These are phyloP conservation scores for Nemotelus pantherinus DNA, from an alignment of 2,888 invertebrate genomes.

Conservation along the genomic window DNA sequence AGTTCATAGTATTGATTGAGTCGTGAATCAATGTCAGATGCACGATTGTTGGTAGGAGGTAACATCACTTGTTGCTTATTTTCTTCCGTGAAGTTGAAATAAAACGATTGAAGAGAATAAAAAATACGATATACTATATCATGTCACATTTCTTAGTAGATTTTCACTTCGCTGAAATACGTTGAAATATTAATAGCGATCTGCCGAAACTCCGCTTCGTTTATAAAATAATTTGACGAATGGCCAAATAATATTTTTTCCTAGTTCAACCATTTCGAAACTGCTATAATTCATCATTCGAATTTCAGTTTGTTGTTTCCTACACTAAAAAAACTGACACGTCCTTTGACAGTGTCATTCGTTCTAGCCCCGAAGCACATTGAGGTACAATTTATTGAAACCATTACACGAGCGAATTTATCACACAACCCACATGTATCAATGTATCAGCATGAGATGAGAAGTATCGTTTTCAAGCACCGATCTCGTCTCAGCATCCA, in stretches of 20 bases:
- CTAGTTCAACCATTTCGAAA: neutral
- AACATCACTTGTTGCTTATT: too few species aligned
- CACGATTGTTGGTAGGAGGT: too few species aligned
- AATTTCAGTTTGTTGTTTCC: neutral
- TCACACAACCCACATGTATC: neutral
- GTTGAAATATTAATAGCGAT: neutral
- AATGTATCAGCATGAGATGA: slow-evolving; percentile 4
- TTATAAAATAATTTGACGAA: neutral
- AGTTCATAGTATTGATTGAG: too few species aligned
- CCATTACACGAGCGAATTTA: neutral
- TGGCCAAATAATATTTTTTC: neutral
- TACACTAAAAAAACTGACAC: neutral
- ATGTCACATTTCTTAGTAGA: too few species aligned
- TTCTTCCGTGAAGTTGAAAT: too few species aligned
- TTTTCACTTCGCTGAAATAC: neutral
- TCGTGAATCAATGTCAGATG: too few species aligned
- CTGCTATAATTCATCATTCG: neutral
- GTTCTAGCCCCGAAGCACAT: neutral
- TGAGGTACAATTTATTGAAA: slow-evolving; percentile 13
- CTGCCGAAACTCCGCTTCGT: neutral
- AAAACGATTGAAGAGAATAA: too few species aligned
- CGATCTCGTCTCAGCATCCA: neutral
- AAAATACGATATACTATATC: too few species aligned
- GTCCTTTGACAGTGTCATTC: neutral
- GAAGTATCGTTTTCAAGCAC: too few species aligned